Evolutionary conservation across 35 echinoderm and acorn worm species (phyloP), one percentile per base, ranked within the genome.

Genomic region (Nesometra sesokonis): DNA sequence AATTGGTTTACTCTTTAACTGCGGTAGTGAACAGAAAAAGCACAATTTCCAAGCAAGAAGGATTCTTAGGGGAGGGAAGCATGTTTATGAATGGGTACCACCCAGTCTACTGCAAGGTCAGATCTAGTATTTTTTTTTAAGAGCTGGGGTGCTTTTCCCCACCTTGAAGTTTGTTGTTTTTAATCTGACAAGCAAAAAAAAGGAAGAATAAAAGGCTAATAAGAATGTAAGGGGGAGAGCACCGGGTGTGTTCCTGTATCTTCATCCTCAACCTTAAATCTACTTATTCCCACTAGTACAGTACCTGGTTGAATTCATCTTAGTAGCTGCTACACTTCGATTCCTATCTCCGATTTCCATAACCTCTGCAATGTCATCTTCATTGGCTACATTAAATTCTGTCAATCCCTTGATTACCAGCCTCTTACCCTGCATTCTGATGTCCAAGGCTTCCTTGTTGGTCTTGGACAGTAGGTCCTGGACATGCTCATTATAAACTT

Each of bases 261-360:
- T 0, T 21, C 32, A 17, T 57, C 2, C 17, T 81, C 13, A 15
- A 77, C 4, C 5, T 3, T 21, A 78, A 33, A 30, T 9, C 5
- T 21, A 78, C 32, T 78, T 5, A 5, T 78, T 30, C 23, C 4
- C 77, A 78, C 4, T 33, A 43, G 38, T 43, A 15, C 30, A 81
- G 67, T 17, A 97, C 91, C 94, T 97, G 13, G 88, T 93, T 47
- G 94, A 97, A 81, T 97, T 97, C 94, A 97, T 97, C 84, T 97
- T 97, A 35, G 94, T 97, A 30, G 94, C 86, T 84, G 94, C 94
- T 27, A 93, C 91, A 32, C 88, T 82, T 31, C 94, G 87, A 35
- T 93, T 97, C 15, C 89, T 83, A 89, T 97, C 94, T 36, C 91
- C 94, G 46, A 85, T 97, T 8, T 88, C 91, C 94, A 97, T 97